Evolutionary conservation across 2,113 vertebrate genomes (phyloP).

Genomic region (Nothocercus nigrocapillus): DNA sequence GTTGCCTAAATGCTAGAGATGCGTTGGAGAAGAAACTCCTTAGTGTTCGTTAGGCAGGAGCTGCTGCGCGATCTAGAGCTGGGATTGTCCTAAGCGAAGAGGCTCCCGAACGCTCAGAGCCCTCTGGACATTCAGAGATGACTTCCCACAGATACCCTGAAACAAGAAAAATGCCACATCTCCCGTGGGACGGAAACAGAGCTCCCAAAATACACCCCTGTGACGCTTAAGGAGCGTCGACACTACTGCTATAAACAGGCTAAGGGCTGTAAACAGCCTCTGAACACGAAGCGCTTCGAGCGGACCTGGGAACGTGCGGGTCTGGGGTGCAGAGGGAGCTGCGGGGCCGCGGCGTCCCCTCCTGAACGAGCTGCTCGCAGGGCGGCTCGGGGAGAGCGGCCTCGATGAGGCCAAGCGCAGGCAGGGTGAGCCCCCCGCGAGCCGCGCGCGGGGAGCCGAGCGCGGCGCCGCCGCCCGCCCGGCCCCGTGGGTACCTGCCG

Average conservation of each 20-base stretch:
- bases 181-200: neutral
- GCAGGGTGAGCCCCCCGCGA: too few relatives aligned
- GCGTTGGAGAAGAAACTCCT: neutral
- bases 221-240: neutral
- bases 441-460: too few relatives aligned
- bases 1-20: neutral
- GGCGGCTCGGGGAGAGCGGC: too few relatives aligned
- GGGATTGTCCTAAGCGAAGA: neutral
- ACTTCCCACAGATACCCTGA: neutral
- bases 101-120: neutral
- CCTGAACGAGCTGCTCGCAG: too few relatives aligned
- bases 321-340: neutral
- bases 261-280: neutral
- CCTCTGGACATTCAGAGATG: neutral
- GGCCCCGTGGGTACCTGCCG: too few relatives aligned
- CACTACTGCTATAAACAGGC: neutral
- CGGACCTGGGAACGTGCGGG: neutral
- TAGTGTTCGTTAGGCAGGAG: neutral
- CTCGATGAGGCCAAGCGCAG: too few relatives aligned
- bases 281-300: neutral
- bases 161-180: neutral
- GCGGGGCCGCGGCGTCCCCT: neutral
- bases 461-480: too few relatives aligned
- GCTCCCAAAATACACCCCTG: neutral
- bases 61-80: neutral